Percentiles rank a stretch among this genome's conserved stretches.
Conservation (phyloP, 2,888 invertebrate species). For the Metacarcinus magister region DNA sequence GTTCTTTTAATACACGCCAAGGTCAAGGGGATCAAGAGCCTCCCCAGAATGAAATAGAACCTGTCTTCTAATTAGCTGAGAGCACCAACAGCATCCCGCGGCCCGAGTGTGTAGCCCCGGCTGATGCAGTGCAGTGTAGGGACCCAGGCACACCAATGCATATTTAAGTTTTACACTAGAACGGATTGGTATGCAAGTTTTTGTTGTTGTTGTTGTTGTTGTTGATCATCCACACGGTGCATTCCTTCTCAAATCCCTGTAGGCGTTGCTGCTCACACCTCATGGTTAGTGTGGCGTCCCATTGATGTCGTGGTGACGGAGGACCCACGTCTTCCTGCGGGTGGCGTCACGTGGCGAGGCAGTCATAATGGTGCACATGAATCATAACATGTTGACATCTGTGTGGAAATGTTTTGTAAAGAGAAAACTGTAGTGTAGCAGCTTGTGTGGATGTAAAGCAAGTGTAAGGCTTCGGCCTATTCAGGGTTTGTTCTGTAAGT, state of each 20-base stretch:
- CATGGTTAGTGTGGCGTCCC: no score
- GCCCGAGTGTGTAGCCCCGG: neutral
- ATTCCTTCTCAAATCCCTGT: no score
- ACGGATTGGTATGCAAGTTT: no score
- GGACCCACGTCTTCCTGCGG: neutral
- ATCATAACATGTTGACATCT: neutral
- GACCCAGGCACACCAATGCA: neutral
- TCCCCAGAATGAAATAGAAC: neutral
- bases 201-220: no score
- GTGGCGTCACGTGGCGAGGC: neutral
- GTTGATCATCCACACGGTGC: no score
- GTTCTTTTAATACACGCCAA: neutral
- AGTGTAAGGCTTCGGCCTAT: neutral
- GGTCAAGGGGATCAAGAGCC: constrained; percentile 12
- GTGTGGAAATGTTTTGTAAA: neutral
- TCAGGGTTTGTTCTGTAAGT: neutral
- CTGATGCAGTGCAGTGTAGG: neutral
- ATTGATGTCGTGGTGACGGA: neutral
- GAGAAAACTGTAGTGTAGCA: neutral
- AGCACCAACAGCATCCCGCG: neutral
- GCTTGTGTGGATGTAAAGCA: neutral
- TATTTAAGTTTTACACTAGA: neutral
- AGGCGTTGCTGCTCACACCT: no score
- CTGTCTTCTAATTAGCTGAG: neutral
- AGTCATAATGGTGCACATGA: neutral